Base-by-base conservation (phyloP, 2,888 invertebrate species). In the Agrilus cyanescens region DNA sequence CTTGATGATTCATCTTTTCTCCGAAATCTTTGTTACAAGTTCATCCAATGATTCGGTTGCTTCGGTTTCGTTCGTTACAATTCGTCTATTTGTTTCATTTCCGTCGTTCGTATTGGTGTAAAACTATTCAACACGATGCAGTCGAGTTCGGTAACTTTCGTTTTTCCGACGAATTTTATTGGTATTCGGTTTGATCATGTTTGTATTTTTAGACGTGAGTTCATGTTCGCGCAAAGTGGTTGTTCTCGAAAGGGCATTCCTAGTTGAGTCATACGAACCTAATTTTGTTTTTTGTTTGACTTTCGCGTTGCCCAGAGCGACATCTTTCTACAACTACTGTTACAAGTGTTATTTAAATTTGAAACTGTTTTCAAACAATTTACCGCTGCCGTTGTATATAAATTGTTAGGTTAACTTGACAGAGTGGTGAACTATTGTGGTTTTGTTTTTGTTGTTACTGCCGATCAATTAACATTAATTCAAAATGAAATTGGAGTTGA, bases 241-340 rank as follows among this genome's bases (percentile, higher is more conserved):
- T 61, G 61, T 65, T 66, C 62, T 61, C 47, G 55, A 62, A 63
- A 65, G 63, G 65, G 63, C 61, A 62, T 63, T 61, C 65, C 65
- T 59, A 50, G 37, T 48, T 49, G 53, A 53, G 35, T 52, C 43
- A 49, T 52, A 25, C 60, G 63, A 61, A 61, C 53, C 51, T 52
- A 53, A 54, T 57, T 56, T 57, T 59, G 55, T 52, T 50, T 51
- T 44, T 42, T 45, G 44, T 41, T 49, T 53, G 46, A 50, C 46
- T 45, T 25, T 50, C 41, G 45, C 42, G 45, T 41, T 44, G 40
- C 31, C 40, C 38, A 34, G 40, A 38, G 45, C 37, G 35, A 45
- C 43, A 41, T 45, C 45, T 51, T 41, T 37, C 43, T 12, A 31
- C 38, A 38, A 34, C 37, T 44, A 43, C 29, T 38, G 46, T 44